Conservation (phyloP, 2,797 vertebrate genomes). For the Mallotus villosus region DNA sequence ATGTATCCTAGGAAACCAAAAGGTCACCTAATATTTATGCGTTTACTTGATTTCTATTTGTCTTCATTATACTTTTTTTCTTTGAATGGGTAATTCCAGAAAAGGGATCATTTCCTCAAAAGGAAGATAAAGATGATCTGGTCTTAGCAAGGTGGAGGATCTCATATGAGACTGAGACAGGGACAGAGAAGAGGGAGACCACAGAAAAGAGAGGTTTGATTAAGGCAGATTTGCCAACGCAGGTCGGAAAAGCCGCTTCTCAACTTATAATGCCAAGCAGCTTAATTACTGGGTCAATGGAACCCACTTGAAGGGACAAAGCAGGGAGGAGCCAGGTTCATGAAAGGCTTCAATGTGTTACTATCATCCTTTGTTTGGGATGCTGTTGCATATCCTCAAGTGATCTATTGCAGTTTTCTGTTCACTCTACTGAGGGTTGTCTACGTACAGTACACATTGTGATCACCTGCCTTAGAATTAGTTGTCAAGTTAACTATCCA, state of each 20-base stretch:
- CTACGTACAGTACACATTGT: too few species aligned
- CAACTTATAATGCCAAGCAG: conserved; percentile 39
- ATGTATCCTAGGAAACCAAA: conserved; percentile 13
- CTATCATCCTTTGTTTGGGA: conserved; percentile 37
- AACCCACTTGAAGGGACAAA: conserved; percentile 25
- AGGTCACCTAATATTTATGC: conserved; percentile 8
- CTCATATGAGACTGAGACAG: background rate
- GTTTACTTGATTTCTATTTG: background rate
- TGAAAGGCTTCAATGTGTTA: conserved; percentile 38
- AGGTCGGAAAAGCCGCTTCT: conserved; percentile 52
- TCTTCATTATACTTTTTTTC: background rate
- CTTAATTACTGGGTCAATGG: conserved; percentile 68
- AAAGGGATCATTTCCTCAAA: conserved; percentile 27
- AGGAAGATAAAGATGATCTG: conserved; percentile 21
- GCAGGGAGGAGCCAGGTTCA: conserved; percentile 21
- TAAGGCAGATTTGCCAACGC: conserved; percentile 53
- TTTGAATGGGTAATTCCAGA: conserved; percentile 16
- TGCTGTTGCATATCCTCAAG: too few species aligned
- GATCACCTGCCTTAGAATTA: too few species aligned
- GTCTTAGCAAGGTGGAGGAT: background rate
- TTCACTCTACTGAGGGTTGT: too few species aligned
- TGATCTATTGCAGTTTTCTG: too few species aligned
- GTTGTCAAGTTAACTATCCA: too few species aligned
- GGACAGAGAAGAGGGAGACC: background rate
- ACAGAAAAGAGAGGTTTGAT: conserved; percentile 27